Percentiles rank a stretch among this genome's conserved stretches.
Evolutionary conservation across 30 jellyfish, hydroid and myxozoan genomes (phyloP).

Genomic region (Hydra vulgaris): DNA sequence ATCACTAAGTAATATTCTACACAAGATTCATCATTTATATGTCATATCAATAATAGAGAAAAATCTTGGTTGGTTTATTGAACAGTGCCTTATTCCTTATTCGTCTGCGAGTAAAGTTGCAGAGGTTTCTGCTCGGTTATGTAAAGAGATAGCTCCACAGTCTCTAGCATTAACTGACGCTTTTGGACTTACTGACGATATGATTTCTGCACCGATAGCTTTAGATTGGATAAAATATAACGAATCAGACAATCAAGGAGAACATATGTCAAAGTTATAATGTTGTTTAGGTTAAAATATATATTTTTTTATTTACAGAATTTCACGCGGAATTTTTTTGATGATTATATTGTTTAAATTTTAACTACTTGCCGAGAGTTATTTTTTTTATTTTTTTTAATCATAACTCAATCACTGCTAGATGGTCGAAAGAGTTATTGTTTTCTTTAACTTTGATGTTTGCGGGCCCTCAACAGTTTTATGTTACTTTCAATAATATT

Average conservation of each 20-base stretch:
- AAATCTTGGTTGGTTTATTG: constrained; percentile 82
- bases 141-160: constrained; percentile 62
- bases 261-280: constrained; percentile 20
- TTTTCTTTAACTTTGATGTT: no score
- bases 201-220: constrained; percentile 88
- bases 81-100: constrained; percentile 46
- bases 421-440: no score
- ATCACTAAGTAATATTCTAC: constrained; percentile 46
- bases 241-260: constrained; percentile 86
- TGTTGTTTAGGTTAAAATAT: no score
- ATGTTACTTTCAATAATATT: no score
- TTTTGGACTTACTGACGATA: constrained; percentile 71
- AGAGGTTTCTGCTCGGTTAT: constrained; percentile 51
- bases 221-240: constrained; percentile 78
- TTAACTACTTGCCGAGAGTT: no score
- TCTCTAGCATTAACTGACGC: constrained; percentile 80
- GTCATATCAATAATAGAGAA: constrained; percentile 53
- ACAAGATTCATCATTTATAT: constrained; percentile 45
- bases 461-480: no score
- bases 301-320: no score
- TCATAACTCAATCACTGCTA: no score
- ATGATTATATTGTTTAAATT: no score
- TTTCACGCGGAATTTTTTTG: no score
- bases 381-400: no score
- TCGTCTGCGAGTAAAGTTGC: constrained; percentile 37